phyloP scores from a whole-genome alignment of 2,888 invertebrate species.

The Globia sparganii region DNA sequence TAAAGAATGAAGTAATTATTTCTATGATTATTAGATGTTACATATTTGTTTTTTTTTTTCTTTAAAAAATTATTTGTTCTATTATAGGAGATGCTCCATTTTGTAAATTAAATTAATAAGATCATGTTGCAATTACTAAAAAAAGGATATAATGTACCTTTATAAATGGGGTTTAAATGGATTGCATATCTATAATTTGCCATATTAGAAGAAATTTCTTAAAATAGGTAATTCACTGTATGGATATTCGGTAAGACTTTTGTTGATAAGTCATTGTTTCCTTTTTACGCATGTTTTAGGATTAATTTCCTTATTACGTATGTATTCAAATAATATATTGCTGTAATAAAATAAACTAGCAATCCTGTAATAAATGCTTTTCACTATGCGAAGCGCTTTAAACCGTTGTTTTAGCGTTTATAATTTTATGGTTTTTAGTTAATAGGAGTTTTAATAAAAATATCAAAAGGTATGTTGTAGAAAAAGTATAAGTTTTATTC shows the following conservation, averaged over 20 bases:
- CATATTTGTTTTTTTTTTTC: not conserved
- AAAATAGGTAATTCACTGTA: too few relatives aligned
- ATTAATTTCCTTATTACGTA: too few relatives aligned
- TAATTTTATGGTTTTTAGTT: not conserved
- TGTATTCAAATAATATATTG: not conserved
- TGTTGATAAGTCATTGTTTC: not conserved
- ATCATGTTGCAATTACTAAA: too few relatives aligned
- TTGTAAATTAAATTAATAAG: too few relatives aligned
- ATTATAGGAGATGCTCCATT: too few relatives aligned
- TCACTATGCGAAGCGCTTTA: not conserved
- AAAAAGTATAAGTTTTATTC: conserved; percentile 79
- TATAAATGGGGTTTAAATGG: too few relatives aligned
- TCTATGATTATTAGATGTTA: not conserved
- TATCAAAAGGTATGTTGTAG: conserved; percentile 36
- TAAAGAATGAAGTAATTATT: not conserved
- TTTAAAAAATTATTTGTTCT: not conserved
- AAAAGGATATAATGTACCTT: too few relatives aligned
- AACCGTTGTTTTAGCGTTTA: too few relatives aligned
- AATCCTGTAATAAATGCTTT: not conserved
- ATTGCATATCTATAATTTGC: too few relatives aligned
- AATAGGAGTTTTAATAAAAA: conserved; percentile 34
- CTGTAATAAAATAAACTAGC: too few relatives aligned
- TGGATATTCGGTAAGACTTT: not conserved
- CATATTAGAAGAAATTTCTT: too few relatives aligned
- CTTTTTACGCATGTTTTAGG: not conserved